Evolutionary conservation across 2,113 vertebrate genomes (phyloP).

Genomic region (Tauraco erythrolophus): DNA sequence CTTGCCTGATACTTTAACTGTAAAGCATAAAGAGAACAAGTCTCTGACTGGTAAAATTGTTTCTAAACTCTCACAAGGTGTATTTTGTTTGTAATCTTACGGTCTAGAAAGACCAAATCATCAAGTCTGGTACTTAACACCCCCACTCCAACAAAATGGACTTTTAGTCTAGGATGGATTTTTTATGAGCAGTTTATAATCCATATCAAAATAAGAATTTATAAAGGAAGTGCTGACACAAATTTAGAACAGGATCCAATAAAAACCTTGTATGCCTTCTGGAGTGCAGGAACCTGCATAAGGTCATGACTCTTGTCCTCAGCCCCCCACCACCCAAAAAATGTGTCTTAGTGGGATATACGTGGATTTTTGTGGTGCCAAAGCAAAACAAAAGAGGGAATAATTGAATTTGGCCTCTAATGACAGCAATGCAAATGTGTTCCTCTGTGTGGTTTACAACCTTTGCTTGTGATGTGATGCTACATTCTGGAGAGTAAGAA

Average conservation of each 20-base stretch:
- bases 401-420: not conserved
- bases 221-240: slow-evolving; percentile 45
- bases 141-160: not conserved
- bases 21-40: not conserved
- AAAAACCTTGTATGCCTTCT: not conserved
- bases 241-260: slow-evolving; percentile 13
- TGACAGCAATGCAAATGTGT: not conserved
- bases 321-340: not conserved
- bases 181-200: slow-evolving; percentile 38
- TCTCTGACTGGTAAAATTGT: not conserved
- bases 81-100: slow-evolving; percentile 5
- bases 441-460: not conserved
- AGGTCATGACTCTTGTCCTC: not conserved
- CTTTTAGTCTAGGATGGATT: not conserved
- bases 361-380: not conserved
- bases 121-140: not conserved
- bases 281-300: not conserved
- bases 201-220: slow-evolving; percentile 33
- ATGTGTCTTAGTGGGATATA: not conserved
- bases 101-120: slow-evolving; percentile 22
- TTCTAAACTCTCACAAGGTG: not conserved
- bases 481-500: not conserved
- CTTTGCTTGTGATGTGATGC: not conserved
- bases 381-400: not conserved
- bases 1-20: not conserved